phyloP scores from a whole-genome alignment of 2,888 invertebrate species.

The Drosophila siamana region DNA sequence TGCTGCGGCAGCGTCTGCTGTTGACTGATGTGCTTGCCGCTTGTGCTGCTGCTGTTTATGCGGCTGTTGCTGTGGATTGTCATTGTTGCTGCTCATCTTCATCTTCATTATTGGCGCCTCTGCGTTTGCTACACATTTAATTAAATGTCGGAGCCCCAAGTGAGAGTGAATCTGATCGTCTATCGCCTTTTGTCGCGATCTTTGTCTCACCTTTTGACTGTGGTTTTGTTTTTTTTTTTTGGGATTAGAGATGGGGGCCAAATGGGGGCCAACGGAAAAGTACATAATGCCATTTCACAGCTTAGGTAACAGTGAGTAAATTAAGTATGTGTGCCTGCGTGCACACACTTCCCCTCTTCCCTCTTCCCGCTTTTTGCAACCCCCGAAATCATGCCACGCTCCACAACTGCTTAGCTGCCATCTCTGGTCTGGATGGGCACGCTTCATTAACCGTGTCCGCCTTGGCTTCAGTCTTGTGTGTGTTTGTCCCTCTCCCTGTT shows the following conservation, averaged over 20 bases:
- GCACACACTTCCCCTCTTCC: neutral
- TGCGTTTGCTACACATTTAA: conserved; percentile 60
- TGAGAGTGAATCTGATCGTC: conserved; percentile 58
- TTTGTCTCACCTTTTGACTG: conserved; percentile 29
- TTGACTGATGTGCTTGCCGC: conserved; percentile 42
- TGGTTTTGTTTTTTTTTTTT: neutral
- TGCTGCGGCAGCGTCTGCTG: conserved; percentile 18
- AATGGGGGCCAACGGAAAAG: conserved; percentile 1
- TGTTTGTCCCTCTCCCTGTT: conserved; percentile 54
- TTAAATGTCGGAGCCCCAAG: conserved; percentile 39
- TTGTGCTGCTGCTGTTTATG: conserved; percentile 16
- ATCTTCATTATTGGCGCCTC: conserved; percentile 47
- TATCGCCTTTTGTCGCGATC: conserved; percentile 37
- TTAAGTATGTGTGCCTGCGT: conserved; percentile 4
- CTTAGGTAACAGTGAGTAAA: conserved; percentile 17
- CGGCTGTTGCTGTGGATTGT: conserved; percentile 35
- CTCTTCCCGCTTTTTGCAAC: too few relatives aligned
- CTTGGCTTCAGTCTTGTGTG: too few relatives aligned
- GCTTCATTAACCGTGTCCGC: conserved; percentile 55
- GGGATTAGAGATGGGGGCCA: conserved; percentile 28
- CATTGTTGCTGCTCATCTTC: conserved; percentile 61
- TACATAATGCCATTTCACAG: conserved; percentile 13
- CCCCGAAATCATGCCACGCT: conserved; percentile 5
- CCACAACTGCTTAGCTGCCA: conserved; percentile 10
- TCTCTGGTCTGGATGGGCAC: conserved; percentile 47